Conservation (phyloP, 2,113 vertebrate genomes). For the Mohoua ochrocephala region DNA sequence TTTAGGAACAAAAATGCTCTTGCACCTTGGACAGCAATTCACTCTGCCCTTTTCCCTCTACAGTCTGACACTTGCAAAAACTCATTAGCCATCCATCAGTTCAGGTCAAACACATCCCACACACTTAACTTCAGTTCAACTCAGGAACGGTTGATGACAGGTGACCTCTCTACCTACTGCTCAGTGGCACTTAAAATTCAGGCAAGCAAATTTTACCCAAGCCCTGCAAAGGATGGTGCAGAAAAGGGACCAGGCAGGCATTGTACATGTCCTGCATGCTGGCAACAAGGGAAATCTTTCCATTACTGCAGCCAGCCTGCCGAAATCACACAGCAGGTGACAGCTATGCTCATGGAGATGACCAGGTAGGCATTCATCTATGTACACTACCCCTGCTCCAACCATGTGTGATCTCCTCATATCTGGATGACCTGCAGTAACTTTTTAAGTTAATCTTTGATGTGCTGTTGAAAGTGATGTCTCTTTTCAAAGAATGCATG, state of each 20-base stretch:
- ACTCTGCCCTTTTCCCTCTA: neutral
- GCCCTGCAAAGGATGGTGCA: neutral
- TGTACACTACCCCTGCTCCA: neutral
- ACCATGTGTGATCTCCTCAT: neutral
- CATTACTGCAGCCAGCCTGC: neutral
- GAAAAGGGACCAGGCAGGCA: neutral
- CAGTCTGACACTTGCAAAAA: neutral
- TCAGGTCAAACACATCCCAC: neutral
- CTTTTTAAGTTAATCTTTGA: neutral
- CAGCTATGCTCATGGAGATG: neutral
- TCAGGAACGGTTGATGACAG: neutral
- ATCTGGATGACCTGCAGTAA: neutral
- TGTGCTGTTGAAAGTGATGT: neutral
- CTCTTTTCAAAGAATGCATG: neutral
- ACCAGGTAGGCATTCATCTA: neutral
- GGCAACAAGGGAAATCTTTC: neutral
- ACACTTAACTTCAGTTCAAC: neutral
- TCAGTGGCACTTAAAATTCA: neutral
- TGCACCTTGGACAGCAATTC: neutral
- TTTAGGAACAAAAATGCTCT: neutral
- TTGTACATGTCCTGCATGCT: neutral
- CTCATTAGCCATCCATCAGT: neutral
- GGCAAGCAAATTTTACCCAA: neutral
- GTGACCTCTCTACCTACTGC: neutral
- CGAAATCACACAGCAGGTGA: neutral